A percentile compares a stretch with the other conserved stretches of the same genome.
phyloP scores from a whole-genome alignment of 64 coral and sea anemone genomes.

The Montipora foliosa region DNA sequence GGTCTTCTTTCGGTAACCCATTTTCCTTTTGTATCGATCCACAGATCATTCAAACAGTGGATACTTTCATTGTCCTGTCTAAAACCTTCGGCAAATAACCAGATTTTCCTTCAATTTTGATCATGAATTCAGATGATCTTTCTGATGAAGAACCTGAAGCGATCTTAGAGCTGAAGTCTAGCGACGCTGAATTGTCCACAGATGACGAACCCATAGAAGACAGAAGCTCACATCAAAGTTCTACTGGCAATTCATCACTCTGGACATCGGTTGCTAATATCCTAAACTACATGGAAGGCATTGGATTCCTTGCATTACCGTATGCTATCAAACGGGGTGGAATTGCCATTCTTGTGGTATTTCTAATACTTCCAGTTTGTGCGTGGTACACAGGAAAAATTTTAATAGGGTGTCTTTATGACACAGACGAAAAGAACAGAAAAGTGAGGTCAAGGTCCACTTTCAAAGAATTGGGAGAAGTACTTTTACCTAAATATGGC shows the following conservation, averaged over 20 bases:
- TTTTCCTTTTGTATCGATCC: too few relatives aligned
- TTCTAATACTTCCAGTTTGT: background rate
- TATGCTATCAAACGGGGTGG: constrained; percentile 28
- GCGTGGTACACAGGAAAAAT: constrained; percentile 11
- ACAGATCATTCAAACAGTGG: too few relatives aligned
- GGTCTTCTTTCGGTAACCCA: too few relatives aligned
- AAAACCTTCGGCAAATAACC: background rate
- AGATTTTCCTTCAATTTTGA: background rate
- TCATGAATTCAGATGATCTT: background rate
- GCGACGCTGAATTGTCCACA: background rate
- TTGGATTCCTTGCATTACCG: constrained; percentile 42
- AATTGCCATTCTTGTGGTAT: background rate
- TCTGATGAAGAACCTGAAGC: background rate
- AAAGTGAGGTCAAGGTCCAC: background rate
- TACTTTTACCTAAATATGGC: background rate
- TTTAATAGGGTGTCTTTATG: background rate
- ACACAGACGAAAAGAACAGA: background rate
- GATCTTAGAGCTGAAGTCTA: background rate
- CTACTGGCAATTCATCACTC: background rate
- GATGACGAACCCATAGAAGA: background rate
- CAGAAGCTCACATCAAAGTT: background rate
- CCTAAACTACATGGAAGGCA: constrained; percentile 47
- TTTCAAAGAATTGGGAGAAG: constrained; percentile 5
- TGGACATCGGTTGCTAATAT: constrained; percentile 7
- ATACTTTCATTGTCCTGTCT: background rate